Percentiles rank a stretch among this genome's conserved stretches.
Evolutionary conservation across 2,797 vertebrate species (phyloP).

Genomic region (Microcaecilia unicolor): DNA sequence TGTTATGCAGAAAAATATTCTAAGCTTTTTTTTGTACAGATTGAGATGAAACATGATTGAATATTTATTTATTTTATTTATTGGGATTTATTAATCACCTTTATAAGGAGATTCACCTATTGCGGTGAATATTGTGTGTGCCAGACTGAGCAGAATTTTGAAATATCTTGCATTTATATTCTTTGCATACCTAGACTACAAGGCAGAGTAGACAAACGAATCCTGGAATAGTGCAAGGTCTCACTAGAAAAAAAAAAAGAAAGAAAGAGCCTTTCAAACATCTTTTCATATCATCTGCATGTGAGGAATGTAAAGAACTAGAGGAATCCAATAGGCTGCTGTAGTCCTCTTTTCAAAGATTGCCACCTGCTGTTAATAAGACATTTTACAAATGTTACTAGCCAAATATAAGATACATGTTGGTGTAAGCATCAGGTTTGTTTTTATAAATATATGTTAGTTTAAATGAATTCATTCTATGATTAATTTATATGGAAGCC

Average conservation of each 20-base stretch:
- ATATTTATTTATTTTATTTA: too few relatives aligned
- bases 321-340: slow-evolving; percentile 1
- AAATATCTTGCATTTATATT: neutral
- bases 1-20: too few relatives aligned
- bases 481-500: too few relatives aligned
- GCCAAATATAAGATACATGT: slow-evolving; percentile 2
- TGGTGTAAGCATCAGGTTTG: slow-evolving; percentile 16
- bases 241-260: neutral
- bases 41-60: slow-evolving; percentile 10
- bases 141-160: slow-evolving; percentile 2
- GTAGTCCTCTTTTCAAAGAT: slow-evolving; percentile 51
- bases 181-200: slow-evolving; percentile 2
- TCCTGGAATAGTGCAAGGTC: too few relatives aligned
- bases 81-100: too few relatives aligned
- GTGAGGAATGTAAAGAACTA: slow-evolving; percentile 7
- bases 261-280: neutral
- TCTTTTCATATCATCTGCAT: slow-evolving; percentile 5
- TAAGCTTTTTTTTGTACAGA: too few relatives aligned
- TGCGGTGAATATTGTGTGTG: too few relatives aligned
- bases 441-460: slow-evolving; percentile 21
- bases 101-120: too few relatives aligned
- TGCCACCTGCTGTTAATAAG: slow-evolving; percentile 69
- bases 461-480: too few relatives aligned
- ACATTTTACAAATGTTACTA: slow-evolving; percentile 44
- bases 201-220: too few relatives aligned